Evolutionary conservation across 2,797 vertebrate genomes (phyloP), one percentile per base, ranked within the genome.

Genomic region (Xenopus petersii): DNA sequence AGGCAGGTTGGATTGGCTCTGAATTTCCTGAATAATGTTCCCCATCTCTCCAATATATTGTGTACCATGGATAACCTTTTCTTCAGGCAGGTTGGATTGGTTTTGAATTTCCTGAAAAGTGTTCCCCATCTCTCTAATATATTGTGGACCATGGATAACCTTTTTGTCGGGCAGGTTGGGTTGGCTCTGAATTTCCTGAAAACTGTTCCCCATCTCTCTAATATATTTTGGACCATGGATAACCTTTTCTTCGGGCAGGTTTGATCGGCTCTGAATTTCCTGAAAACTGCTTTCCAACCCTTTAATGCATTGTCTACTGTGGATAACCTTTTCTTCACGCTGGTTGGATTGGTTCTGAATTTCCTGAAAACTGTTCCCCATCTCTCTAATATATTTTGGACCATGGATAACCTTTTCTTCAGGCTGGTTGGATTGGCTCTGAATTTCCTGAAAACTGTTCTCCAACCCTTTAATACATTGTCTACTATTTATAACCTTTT

Each of bases 11-110:
- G 36, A 17, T 64, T 60, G 54, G 9, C 49, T 69, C 5, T 79
- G 79, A 3, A 42, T 74, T 47, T 77, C 81, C 16, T 26, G 42
- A 67, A 59, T 70, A 1, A 55, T 48, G 1, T 86, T 80, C 64
- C 65, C 26, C 12, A 36, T 24, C 47, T 60, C 33, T 70, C 21
- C 61, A 56, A 17, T 67, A 0, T 24, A 5, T n/a, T 78, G 42
- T 59, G 83, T 82, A 1, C 80, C 83, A 1, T 69, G 75, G 26
- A 78, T 64, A 16, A 10, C 33, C 12, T 15, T 80, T 61, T 63
- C n/a, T 4, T 66, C 33, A 2, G 65, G 55, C 4, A 48, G 71
- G 42, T 49, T 71, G 61, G 36, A 17, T 64, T 60, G 54, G 9
- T 47, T 69, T 4, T 79, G 79, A 3, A 33, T 74, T 47, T 77